phyloP scores from a whole-genome alignment of 1,140 invertebrate genomes.

The Drosophila arizonae region DNA sequence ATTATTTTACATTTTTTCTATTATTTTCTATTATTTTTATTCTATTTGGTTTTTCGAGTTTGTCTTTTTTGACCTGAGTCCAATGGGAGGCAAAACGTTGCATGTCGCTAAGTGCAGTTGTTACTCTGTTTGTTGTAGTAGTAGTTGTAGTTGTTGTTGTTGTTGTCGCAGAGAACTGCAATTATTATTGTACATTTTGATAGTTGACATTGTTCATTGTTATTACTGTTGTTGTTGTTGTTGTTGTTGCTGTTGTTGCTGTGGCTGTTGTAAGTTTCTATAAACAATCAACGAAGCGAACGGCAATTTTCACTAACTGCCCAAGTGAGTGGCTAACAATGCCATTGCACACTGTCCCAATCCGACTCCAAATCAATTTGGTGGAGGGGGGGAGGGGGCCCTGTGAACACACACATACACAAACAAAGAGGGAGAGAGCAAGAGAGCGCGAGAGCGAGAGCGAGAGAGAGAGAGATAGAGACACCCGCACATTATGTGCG shows the following conservation, averaged over 20 bases:
- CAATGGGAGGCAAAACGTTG: conserved; percentile 68
- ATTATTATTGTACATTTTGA: conserved; percentile 69
- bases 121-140: conserved; percentile 27
- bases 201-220: conserved; percentile 66
- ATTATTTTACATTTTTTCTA: not conserved
- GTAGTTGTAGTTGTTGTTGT: no score
- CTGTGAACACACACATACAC: conserved; percentile 59
- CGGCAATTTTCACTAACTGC: conserved; percentile 74
- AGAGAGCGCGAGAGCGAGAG: no score
- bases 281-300: conserved; percentile 76
- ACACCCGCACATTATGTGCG: not conserved
- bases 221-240: conserved; percentile 46
- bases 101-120: conserved; percentile 76
- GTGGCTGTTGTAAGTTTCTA: conserved; percentile 50
- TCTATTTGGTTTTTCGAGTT: conserved; percentile 11
- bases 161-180: conserved; percentile 59
- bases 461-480: not conserved
- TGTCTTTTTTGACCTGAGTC: conserved; percentile 37
- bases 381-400: conserved; percentile 1
- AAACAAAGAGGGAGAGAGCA: not conserved
- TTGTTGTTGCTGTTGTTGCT: not conserved
- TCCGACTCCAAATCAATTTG: conserved; percentile 71
- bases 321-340: conserved; percentile 49
- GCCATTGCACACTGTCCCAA: conserved; percentile 63
- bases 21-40: not conserved